Conservation (phyloP, 2,888 invertebrate species). For the Cordylochernes scorpioides region DNA sequence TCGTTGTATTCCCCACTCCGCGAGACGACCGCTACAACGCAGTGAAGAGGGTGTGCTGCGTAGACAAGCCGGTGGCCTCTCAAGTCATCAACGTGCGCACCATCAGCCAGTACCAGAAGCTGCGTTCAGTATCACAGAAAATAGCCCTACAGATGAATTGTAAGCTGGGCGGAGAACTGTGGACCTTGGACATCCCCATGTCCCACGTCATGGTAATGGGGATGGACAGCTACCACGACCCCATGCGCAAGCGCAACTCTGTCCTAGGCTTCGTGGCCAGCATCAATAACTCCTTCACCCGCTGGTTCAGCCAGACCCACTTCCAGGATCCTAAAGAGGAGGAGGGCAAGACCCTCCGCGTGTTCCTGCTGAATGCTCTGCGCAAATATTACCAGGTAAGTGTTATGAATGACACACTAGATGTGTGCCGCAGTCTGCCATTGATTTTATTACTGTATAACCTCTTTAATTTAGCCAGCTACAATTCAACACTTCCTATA, state of each 20-base stretch:
- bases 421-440: too few relatives aligned
- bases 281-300: slow-evolving; percentile 39
- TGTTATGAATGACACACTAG: too few relatives aligned
- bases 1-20: slow-evolving; percentile 47
- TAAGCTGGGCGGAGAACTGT: slow-evolving; percentile 71
- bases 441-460: too few relatives aligned
- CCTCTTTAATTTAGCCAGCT: too few relatives aligned
- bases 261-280: slow-evolving; percentile 29
- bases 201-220: slow-evolving; percentile 24
- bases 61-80: slow-evolving; percentile 50
- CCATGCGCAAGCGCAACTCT: slow-evolving; percentile 25
- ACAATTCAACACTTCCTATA: too few relatives aligned
- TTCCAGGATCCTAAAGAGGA: slow-evolving; percentile 46
- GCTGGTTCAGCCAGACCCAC: slow-evolving; percentile 45
- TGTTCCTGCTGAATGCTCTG: slow-evolving; percentile 38
- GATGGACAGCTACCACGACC: slow-evolving; percentile 26
- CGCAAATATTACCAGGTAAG: slow-evolving; percentile 34
- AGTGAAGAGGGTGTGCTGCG: slow-evolving; percentile 59
- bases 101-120: slow-evolving; percentile 30
- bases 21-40: slow-evolving; percentile 62
- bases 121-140: slow-evolving; percentile 54
- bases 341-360: slow-evolving; percentile 40
- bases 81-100: slow-evolving; percentile 33
- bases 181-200: slow-evolving; percentile 51
- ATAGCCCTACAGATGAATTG: slow-evolving; percentile 78